Evolutionary conservation across 2,797 vertebrate species (phyloP).

Genomic region (Capromys pilorides): DNA sequence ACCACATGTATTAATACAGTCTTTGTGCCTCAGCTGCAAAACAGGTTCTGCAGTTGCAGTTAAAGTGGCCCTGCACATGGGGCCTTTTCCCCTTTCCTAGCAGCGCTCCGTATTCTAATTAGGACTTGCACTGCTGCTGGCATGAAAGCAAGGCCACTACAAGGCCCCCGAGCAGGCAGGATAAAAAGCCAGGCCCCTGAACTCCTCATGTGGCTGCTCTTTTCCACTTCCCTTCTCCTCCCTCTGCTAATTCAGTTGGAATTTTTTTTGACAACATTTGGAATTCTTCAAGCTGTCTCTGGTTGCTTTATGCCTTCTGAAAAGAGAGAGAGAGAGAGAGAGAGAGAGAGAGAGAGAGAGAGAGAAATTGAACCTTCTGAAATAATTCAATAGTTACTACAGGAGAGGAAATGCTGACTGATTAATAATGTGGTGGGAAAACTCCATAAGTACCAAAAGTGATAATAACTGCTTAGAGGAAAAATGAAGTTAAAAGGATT

Average conservation of each 20-base stretch:
- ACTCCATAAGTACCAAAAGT: not conserved
- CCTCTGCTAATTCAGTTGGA: slow-evolving; percentile 70
- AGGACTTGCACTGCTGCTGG: slow-evolving; percentile 81
- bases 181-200: slow-evolving; percentile 71
- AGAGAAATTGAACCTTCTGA: not conserved
- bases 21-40: slow-evolving; percentile 85
- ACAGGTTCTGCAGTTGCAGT: slow-evolving; percentile 84
- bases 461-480: not conserved
- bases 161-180: slow-evolving; percentile 77
- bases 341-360: not conserved
- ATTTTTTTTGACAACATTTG: slow-evolving; percentile 61
- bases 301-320: slow-evolving; percentile 46
- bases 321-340: not conserved
- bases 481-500: not conserved
- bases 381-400: slow-evolving; percentile 15
- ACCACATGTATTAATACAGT: slow-evolving; percentile 82
- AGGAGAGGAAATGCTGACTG: not conserved
- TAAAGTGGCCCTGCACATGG: slow-evolving; percentile 83
- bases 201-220: slow-evolving; percentile 54
- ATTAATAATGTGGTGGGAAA: slow-evolving; percentile 43
- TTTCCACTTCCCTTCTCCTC: slow-evolving; percentile 64
- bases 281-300: slow-evolving; percentile 75
- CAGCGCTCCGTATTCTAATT: slow-evolving; percentile 86
- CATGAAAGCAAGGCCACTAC: slow-evolving; percentile 74
- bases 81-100: slow-evolving; percentile 70